Evolutionary conservation across 2,888 invertebrate species (phyloP), one percentile per base, ranked within the genome.

Genomic region (Chloroclystis v-ata): DNA sequence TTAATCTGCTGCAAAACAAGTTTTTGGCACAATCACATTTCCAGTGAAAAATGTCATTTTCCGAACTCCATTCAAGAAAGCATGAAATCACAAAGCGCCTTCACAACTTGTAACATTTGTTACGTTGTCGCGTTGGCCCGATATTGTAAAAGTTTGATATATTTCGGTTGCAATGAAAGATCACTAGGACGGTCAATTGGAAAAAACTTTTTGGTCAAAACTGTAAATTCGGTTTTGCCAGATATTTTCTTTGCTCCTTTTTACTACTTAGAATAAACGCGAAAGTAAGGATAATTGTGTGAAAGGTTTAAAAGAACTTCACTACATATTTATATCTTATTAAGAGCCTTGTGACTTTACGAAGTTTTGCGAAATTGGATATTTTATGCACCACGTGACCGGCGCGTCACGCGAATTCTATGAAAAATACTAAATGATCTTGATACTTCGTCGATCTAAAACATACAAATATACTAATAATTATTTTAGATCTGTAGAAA

Each of bases 81-180:
- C 24, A 32, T 35, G 37, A 49, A 44, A 28, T 35, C 35, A 20
- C 35, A 14, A 11, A 35, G 33, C 14, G 20, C 24, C 25, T 44
- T 41, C 37, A 38, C 41, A 47, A 42, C 41, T 47, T 41, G 29
- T 10, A 35, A 49, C 44, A 49, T 49, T 49, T 45, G 49, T 49
- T 37, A 49, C 41, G 20, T 41, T 37, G 30, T 8, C 37, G 25
- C 28, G 26, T 32, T 41, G 37, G 37, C 47, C 14, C 43, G 49
- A 52, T 55, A 55, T 57, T 57, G 52, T 55, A 60, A 63, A 68
- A 71, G 65, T 73, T 73, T 65, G 68, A 69, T 72, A 68, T 71
- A 68, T 72, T 68, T 66, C 58, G 32, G 40, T 44, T 33, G 44
- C 49, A 49, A 49, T 49, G 44, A 49, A 45, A 45, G 32, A 49